phyloP scores from a whole-genome alignment of 2,888 invertebrate genomes.

The Ectemnius continuus region DNA sequence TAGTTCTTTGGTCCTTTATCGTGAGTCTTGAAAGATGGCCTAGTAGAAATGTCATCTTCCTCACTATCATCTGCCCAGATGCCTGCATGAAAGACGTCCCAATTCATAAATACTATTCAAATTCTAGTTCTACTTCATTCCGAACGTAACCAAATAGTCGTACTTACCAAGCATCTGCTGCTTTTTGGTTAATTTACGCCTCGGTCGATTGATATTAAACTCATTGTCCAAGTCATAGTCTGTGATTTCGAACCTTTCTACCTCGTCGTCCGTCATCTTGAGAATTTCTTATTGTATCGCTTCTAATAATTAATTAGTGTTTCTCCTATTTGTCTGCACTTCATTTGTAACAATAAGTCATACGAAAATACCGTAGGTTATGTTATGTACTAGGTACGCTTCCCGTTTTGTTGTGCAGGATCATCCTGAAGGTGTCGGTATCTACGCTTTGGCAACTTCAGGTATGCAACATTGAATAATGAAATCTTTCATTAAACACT shows the following conservation, averaged over 20 bases:
- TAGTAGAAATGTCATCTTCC: constrained; percentile 81
- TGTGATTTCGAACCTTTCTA: constrained; percentile 96
- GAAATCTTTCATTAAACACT: no score
- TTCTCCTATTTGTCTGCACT: neutral
- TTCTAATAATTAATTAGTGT: neutral
- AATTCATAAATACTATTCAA: constrained; percentile 1
- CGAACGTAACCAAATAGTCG: neutral
- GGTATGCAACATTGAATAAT: no score
- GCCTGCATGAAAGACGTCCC: constrained; percentile 80
- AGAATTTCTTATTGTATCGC: neutral
- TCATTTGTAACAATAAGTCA: neutral
- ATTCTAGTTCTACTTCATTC: neutral
- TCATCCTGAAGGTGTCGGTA: no score
- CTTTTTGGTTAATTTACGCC: constrained; percentile 88
- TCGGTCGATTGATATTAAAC: constrained; percentile 89
- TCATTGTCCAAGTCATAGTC: constrained; percentile 96
- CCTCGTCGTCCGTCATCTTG: constrained; percentile 90
- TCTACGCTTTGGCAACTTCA: no score
- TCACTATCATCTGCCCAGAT: constrained; percentile 95
- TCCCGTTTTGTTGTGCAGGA: no score
- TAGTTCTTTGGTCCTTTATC: constrained; percentile 85
- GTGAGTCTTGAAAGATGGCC: constrained; percentile 77
- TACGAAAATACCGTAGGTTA: neutral
- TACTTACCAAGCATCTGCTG: constrained; percentile 94
- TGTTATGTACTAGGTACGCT: neutral